Percentiles rank a stretch among this genome's conserved stretches.
Conservation (phyloP, 2,797 vertebrate genomes). For the Enteromius treurensis region DNA sequence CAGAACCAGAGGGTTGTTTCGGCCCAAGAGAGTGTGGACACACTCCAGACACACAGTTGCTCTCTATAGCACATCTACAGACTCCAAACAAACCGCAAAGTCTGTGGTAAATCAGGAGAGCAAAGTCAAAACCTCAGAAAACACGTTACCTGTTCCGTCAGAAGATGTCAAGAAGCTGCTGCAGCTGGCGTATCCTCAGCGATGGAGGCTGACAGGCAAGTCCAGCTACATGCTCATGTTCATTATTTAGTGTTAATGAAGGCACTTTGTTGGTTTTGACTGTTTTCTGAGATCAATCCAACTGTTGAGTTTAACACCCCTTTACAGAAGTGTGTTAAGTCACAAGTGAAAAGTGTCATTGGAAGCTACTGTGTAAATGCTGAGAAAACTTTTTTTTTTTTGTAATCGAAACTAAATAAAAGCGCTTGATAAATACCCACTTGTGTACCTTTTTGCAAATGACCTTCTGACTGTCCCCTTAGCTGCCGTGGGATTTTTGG, state of each 20-base stretch:
- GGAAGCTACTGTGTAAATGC: background rate
- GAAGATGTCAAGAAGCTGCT: slow-evolving; percentile 81
- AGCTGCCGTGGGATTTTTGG: slow-evolving; percentile 92
- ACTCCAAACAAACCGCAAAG: slow-evolving; percentile 59
- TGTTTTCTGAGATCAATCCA: background rate
- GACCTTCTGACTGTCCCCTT: slow-evolving; percentile 35
- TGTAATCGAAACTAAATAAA: background rate
- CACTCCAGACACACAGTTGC: slow-evolving; percentile 61
- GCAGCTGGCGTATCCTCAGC: slow-evolving; percentile 82
- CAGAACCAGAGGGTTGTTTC: slow-evolving; percentile 22
- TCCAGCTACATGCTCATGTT: background rate
- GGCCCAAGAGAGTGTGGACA: slow-evolving; percentile 37
- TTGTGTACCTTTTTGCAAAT: background rate
- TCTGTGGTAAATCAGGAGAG: slow-evolving; percentile 50
- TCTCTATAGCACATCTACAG: slow-evolving; percentile 69
- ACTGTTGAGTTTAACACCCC: background rate
- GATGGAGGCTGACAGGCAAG: slow-evolving; percentile 86
- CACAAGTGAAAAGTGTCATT: background rate
- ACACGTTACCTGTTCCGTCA: slow-evolving; percentile 61
- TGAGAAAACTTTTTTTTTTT: too few relatives aligned
- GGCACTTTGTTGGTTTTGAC: background rate
- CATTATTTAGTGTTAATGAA: background rate
- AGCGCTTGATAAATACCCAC: background rate
- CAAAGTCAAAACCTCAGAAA: slow-evolving; percentile 22
- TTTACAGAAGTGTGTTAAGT: too few relatives aligned